phyloP scores from a whole-genome alignment of 1,140 invertebrate species.

The Babylonia areolata region DNA sequence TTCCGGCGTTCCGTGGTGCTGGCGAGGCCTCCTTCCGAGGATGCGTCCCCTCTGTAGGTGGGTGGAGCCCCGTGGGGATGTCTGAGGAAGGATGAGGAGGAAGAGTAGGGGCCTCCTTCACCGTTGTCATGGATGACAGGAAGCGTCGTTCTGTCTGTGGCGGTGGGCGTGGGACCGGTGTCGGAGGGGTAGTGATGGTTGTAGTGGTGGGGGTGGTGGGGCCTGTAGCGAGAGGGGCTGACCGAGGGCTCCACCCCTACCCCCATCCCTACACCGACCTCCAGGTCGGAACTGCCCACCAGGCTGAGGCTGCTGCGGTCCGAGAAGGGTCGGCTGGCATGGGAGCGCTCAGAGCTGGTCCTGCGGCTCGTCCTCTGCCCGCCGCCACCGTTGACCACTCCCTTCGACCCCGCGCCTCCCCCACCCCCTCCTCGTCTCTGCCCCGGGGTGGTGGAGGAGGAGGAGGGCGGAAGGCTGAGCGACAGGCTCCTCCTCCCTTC shows the following conservation, averaged over 20 bases:
- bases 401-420: not conserved
- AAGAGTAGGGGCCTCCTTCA: not conserved
- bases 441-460: not conserved
- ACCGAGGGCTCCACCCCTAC: not conserved
- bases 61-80: not conserved
- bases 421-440: not conserved
- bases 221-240: not conserved
- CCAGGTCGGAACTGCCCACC: conserved; percentile 19
- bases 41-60: not conserved
- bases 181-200: not conserved
- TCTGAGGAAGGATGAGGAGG: not conserved
- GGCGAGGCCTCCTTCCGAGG: not conserved
- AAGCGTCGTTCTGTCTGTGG: not conserved
- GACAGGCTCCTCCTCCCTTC: not conserved
- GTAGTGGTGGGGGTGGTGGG: too few species aligned
- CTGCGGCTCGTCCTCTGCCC: not conserved
- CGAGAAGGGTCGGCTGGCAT: not conserved
- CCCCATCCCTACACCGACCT: not conserved
- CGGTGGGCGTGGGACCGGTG: not conserved
- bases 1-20: conserved; percentile 9
- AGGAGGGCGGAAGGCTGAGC: not conserved
- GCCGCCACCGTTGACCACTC: not conserved
- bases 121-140: conserved; percentile 5
- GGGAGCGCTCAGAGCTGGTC: conserved; percentile 23
- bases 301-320: conserved; percentile 22